Base-by-base conservation (phyloP, 2,797 vertebrate genomes). In the Thunnus albacares region DNA sequence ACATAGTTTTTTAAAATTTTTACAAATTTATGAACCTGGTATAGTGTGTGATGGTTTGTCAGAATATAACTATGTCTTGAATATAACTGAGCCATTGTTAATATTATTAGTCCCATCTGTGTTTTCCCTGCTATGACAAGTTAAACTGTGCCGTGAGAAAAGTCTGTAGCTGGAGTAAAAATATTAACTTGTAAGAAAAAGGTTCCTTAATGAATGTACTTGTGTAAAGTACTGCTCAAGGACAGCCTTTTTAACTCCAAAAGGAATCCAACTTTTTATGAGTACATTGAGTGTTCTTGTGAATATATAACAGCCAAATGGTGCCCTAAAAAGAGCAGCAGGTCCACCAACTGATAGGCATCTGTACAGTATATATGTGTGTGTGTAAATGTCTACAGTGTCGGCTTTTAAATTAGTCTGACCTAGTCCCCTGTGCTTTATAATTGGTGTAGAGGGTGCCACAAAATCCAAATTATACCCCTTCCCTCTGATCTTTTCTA, bases 401-500 rank as follows among this genome's bases (percentile, higher is more conserved):
- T 63, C 55, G 43, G 20, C 24, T 35, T 66, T 79, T 79, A 64
- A 26, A 38, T 17, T 1, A 72, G 71, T 73, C 51, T 75, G n/a
- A 53, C 24, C 49, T 38, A 35, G 20, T 49, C 53, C 28, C 26
- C 30, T 51, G 5, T 33, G 61, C 71, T 65, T 77, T 26, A 71
- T 72, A 47, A 62, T 51, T 64, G 30, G n/a, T 67, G 35, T 59
- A 53, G 57, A 70, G 26, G 30, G n/a, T 55, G 60, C 30, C 53
- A 81, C 70, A 43, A 69, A 75, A 63, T 80, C 62, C 64, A 53
- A 72, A 80, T 70, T 69, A 52, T 71, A 38, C 33, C 6, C 17
- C 66, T 60, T 15, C 62, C 41, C 24, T 69, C 57, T 70, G 63
- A 81, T 81, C 83, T 69, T 65, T 53, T 67, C 59, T 60, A 71